Percentiles rank a stretch among this genome's conserved stretches.
These are phyloP conservation scores for Drosophila pegasa DNA, from an alignment of 2,888 invertebrate genomes.

Conservation along the genomic window DNA sequence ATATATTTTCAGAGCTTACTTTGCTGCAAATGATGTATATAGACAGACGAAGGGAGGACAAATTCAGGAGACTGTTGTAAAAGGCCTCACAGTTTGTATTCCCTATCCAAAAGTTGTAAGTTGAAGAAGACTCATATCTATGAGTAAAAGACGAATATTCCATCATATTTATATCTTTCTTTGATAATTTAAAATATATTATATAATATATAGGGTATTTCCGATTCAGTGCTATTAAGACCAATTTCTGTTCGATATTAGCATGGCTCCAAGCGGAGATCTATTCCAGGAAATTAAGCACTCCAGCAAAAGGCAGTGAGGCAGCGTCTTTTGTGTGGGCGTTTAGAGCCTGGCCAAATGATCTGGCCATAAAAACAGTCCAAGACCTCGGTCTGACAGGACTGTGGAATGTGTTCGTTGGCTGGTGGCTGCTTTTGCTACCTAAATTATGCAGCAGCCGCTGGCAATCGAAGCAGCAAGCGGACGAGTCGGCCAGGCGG, in stretches of 20 bases:
- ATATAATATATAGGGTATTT: slow-evolving; percentile 35
- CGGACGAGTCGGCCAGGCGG: slow-evolving; percentile 3
- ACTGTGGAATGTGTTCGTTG: slow-evolving; percentile 32
- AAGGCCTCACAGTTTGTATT: background rate
- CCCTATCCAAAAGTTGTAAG: background rate
- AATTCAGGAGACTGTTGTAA: background rate
- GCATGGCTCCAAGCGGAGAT: slow-evolving; percentile 66
- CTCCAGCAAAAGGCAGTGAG: slow-evolving; percentile 14
- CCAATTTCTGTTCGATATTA: slow-evolving; percentile 41
- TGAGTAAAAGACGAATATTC: too few species aligned
- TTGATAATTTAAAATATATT: too few species aligned
- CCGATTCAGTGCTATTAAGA: slow-evolving; percentile 3
- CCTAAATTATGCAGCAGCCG: slow-evolving; percentile 75
- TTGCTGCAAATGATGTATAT: slow-evolving; percentile 51
- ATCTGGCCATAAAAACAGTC: slow-evolving; percentile 38
- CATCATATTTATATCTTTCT: background rate
- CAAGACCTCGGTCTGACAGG: slow-evolving; percentile 9
- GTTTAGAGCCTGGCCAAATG: slow-evolving; percentile 58
- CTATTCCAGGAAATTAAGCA: slow-evolving; percentile 70
- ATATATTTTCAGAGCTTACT: slow-evolving; percentile 44
- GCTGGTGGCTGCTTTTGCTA: slow-evolving; percentile 50
- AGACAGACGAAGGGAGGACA: slow-evolving; percentile 12
- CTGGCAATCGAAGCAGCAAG: slow-evolving; percentile 37
- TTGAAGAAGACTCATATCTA: background rate
- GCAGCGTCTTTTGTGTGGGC: slow-evolving; percentile 69